These are phyloP conservation scores for Anniella stebbinsi DNA, from an alignment of 2,797 vertebrate genomes.

Conservation along the genomic window DNA sequence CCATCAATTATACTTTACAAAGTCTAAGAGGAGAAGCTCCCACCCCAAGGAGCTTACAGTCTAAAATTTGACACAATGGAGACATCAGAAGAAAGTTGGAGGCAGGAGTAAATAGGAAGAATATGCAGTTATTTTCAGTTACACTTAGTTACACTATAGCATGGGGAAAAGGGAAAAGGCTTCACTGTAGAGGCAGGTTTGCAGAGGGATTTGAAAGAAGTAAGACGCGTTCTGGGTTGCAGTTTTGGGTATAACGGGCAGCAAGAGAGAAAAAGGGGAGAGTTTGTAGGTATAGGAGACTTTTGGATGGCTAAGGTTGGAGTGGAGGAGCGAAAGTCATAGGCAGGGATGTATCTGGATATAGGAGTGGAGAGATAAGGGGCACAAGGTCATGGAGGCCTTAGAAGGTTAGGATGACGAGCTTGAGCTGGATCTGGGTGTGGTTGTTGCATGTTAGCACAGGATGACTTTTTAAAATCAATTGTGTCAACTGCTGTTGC, in stretches of 20 bases:
- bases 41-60: background rate
- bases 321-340: background rate
- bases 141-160: background rate
- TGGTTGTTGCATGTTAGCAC: background rate
- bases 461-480: conserved; percentile 23
- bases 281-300: background rate
- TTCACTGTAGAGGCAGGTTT: background rate
- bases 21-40: background rate
- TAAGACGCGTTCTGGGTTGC: background rate
- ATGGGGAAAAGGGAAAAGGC: background rate
- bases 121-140: background rate
- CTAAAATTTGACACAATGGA: background rate
- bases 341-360: background rate
- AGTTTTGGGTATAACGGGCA: background rate
- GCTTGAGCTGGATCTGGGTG: background rate
- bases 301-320: background rate
- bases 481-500: conserved; percentile 42
- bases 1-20: background rate
- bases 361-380: background rate
- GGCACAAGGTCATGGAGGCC: background rate
- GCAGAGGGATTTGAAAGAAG: background rate
- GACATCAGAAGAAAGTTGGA: background rate
- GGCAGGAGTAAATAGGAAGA: background rate
- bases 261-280: no score
- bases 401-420: background rate